Evolutionary conservation across 2,888 invertebrate genomes (phyloP).

Genomic region (Cheilosia impressa): DNA sequence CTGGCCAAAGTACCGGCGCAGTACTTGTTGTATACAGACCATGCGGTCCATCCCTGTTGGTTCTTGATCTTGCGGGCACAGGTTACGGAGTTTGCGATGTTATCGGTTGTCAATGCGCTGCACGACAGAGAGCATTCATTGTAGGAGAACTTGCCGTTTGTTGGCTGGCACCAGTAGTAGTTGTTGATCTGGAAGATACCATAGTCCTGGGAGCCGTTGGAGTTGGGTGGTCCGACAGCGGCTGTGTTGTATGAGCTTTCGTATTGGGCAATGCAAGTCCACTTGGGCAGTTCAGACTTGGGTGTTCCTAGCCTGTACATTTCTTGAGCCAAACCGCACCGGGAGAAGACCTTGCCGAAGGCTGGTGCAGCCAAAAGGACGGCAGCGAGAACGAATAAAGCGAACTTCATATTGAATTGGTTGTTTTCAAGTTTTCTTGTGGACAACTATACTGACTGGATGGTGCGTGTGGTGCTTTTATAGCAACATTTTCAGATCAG

Average conservation of each 20-base stretch:
- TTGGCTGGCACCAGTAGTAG: too few species aligned
- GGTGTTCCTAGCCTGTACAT: slow-evolving; percentile 81
- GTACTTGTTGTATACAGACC: slow-evolving; percentile 79
- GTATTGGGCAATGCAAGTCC: slow-evolving; percentile 81
- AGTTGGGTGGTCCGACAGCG: slow-evolving; percentile 83
- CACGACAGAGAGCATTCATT: too few species aligned
- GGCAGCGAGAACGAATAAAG: slow-evolving; percentile 37
- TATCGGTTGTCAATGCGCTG: too few species aligned
- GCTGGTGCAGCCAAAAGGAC: slow-evolving; percentile 76
- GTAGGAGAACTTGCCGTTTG: too few species aligned
- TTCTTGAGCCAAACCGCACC: slow-evolving; percentile 80
- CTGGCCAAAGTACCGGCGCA: slow-evolving; percentile 78
- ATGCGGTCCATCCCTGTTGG: slow-evolving; percentile 76
- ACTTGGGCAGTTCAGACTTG: slow-evolving; percentile 79
- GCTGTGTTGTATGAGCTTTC: slow-evolving; percentile 83
- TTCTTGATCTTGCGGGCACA: slow-evolving; percentile 80
- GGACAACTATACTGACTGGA: slow-evolving; percentile 5
- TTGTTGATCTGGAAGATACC: slow-evolving; percentile 79
- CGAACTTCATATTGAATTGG: slow-evolving; percentile 31
- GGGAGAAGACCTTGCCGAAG: slow-evolving; percentile 77
- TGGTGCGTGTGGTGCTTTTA: too few species aligned
- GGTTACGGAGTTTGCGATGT: slow-evolving; percentile 78
- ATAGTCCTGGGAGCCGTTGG: slow-evolving; percentile 84
- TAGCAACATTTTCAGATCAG: too few species aligned
- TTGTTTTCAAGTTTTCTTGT: not conserved